phyloP scores from a whole-genome alignment of 2,797 vertebrate genomes.

The Clarias platycephalus region DNA sequence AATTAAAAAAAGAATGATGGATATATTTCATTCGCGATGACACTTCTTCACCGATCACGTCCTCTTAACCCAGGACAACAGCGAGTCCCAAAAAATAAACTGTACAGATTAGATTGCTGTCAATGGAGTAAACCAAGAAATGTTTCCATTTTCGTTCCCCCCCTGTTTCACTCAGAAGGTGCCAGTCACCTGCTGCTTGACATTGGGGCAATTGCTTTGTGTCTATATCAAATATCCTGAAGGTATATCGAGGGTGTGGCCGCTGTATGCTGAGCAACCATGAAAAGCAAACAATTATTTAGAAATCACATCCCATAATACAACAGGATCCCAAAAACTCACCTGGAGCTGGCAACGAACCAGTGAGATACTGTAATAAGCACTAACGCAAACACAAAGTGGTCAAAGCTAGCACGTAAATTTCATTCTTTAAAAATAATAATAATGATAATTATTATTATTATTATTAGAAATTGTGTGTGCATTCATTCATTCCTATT shows the following conservation, averaged over 20 bases:
- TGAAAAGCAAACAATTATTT: constrained; percentile 53
- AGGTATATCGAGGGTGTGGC: constrained; percentile 52
- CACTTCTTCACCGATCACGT: constrained; percentile 38
- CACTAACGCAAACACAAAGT: constrained; percentile 43
- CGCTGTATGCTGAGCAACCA: constrained; percentile 26
- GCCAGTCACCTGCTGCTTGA: constrained; percentile 50
- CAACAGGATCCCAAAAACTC: constrained; percentile 50
- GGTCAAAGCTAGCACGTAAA: constrained; percentile 18
- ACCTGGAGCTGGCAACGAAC: constrained; percentile 35
- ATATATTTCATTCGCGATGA: constrained; percentile 54
- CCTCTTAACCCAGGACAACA: constrained; percentile 38
- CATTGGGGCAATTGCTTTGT: constrained; percentile 42
- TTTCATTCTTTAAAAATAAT: constrained; percentile 25
- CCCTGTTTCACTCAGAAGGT: constrained; percentile 24
- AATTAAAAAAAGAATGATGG: constrained; percentile 56
- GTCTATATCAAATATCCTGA: constrained; percentile 56
- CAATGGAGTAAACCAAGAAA: constrained; percentile 30
- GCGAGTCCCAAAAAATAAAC: constrained; percentile 50
- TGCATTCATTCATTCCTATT: background rate
- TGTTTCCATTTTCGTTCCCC: background rate
- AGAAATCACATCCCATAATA: constrained; percentile 51
- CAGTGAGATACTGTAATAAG: constrained; percentile 46
- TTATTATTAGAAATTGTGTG: too few species aligned
- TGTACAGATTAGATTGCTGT: constrained; percentile 31
- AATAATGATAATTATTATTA: background rate